phyloP scores from a whole-genome alignment of 2,888 invertebrate species.

The Drosophila mayaguana region DNA sequence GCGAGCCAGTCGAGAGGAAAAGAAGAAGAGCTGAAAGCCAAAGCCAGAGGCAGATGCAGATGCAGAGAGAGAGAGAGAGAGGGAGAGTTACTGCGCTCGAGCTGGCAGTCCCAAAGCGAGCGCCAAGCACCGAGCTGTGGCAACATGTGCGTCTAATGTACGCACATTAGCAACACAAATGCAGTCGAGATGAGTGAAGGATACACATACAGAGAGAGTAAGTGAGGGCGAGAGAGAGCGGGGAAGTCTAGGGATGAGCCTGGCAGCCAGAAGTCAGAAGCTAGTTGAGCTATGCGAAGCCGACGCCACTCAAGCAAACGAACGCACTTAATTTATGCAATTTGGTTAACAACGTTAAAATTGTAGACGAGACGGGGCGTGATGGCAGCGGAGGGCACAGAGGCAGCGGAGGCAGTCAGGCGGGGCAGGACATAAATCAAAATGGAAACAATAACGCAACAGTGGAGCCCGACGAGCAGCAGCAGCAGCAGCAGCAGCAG shows the following conservation, averaged over 20 bases:
- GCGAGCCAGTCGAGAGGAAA: constrained; percentile 15
- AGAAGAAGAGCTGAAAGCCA: not conserved
- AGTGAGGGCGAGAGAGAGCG: not conserved
- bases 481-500: not conserved
- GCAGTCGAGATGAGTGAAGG: constrained; percentile 61
- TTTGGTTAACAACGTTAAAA: constrained; percentile 84
- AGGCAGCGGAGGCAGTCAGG: constrained; percentile 17
- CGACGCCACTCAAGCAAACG: constrained; percentile 76
- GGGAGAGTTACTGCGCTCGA: constrained; percentile 29
- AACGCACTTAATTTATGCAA: constrained; percentile 84
- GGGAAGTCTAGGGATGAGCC: constrained; percentile 12
- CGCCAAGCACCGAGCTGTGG: constrained; percentile 43
- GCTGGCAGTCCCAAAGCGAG: constrained; percentile 25
- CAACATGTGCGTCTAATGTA: constrained; percentile 79
- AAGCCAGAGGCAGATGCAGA: not conserved
- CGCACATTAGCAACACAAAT: constrained; percentile 79
- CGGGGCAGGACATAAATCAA: constrained; percentile 73
- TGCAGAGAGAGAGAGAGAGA: not conserved
- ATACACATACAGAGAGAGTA: not conserved
- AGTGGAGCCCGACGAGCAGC: constrained; percentile 10
- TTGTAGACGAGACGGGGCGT: constrained; percentile 60
- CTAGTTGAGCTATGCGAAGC: constrained; percentile 57
- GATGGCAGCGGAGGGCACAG: not conserved
- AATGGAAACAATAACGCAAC: constrained; percentile 76
- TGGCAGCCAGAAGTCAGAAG: constrained; percentile 30